These are phyloP conservation scores for Neomonachus schauinslandi DNA, from an alignment of 2,113 vertebrate species.

Conservation along the genomic window DNA sequence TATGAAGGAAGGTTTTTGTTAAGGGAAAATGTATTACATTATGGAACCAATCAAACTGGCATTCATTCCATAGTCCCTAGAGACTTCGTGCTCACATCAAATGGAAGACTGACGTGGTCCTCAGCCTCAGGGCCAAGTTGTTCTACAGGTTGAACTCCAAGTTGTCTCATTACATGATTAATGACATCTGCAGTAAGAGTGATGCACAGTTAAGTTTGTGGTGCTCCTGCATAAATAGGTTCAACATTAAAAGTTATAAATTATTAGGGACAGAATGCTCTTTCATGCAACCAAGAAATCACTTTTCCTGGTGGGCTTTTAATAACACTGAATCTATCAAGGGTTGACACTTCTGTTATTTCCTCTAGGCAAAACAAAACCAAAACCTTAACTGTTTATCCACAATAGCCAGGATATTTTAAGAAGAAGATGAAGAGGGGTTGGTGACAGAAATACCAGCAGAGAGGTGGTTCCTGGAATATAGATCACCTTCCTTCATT, in stretches of 20 bases:
- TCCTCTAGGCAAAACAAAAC: constrained; percentile 38
- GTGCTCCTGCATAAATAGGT: constrained; percentile 55
- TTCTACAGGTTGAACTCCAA: constrained; percentile 65
- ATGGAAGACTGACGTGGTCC: constrained; percentile 50
- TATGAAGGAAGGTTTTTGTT: constrained; percentile 39
- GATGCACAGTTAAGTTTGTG: constrained; percentile 57
- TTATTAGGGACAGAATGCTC: constrained; percentile 59
- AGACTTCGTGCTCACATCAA: constrained; percentile 20
- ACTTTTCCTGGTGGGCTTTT: constrained; percentile 73
- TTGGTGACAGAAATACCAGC: not conserved
- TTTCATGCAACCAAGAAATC: constrained; percentile 68
- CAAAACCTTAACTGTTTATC: constrained; percentile 43
- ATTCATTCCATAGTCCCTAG: constrained; percentile 16
- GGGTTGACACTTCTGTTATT: constrained; percentile 64
- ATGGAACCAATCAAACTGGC: constrained; percentile 6
- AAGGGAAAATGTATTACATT: constrained; percentile 32
- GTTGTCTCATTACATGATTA: constrained; percentile 69
- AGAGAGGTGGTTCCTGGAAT: not conserved
- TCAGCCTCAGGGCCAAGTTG: constrained; percentile 39
- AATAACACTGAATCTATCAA: constrained; percentile 74
- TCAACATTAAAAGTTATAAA: constrained; percentile 60
- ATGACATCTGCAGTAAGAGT: constrained; percentile 62
- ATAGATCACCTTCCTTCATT: not conserved
- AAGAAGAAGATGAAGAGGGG: not conserved
- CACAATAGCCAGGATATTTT: not conserved